Percentiles rank a stretch among this genome's conserved stretches.
Conservation (phyloP, 2,797 vertebrate genomes). For the Caiman crocodilus region DNA sequence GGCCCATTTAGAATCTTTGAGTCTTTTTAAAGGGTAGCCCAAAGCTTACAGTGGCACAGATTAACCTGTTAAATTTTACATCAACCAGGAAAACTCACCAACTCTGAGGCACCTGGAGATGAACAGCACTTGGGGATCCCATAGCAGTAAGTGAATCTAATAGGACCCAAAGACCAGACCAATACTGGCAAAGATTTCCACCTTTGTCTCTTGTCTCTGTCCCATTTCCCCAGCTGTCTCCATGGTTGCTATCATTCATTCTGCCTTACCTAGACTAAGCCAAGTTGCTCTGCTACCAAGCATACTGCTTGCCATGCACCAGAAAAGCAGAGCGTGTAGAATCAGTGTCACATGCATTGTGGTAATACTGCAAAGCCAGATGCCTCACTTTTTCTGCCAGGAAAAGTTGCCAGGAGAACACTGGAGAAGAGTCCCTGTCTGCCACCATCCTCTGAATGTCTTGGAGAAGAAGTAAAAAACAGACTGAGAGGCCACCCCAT, state of each 20-base stretch:
- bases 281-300: background rate
- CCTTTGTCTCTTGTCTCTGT: background rate
- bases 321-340: background rate
- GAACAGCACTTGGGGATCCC: background rate
- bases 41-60: background rate
- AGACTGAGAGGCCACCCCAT: background rate
- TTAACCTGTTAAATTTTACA: background rate
- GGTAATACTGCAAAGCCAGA: background rate
- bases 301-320: background rate
- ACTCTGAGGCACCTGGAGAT: accelerated
- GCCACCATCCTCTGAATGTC: background rate
- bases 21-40: background rate
- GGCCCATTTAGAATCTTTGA: background rate
- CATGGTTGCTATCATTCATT: background rate
- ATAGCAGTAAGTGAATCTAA: background rate
- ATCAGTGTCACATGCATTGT: background rate
- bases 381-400: background rate
- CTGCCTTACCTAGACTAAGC: background rate
- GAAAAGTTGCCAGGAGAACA: background rate
- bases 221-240: background rate
- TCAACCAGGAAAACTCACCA: background rate
- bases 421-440: background rate
- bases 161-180: background rate
- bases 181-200: background rate
- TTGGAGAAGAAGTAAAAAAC: background rate